Conservation (phyloP, 2,888 invertebrate genomes). For the Smittia sp. region DNA sequence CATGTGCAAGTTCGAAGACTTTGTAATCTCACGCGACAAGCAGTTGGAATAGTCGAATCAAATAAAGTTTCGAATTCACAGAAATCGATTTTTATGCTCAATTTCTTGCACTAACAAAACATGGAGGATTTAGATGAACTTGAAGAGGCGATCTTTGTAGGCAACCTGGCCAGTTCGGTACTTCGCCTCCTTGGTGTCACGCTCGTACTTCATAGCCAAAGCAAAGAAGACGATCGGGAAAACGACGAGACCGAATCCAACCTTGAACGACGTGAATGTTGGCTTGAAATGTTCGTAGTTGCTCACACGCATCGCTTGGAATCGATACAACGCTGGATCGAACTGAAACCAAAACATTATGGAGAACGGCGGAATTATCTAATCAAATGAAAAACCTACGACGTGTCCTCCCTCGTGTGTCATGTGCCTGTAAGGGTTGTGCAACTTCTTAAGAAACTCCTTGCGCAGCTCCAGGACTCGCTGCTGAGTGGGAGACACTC, state of each 20-base stretch:
- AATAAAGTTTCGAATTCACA: slow-evolving; percentile 8
- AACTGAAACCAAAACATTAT: slow-evolving; percentile 61
- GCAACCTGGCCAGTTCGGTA: slow-evolving; percentile 70
- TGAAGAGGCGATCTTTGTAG: slow-evolving; percentile 70
- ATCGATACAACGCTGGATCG: slow-evolving; percentile 74
- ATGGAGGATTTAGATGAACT: slow-evolving; percentile 58
- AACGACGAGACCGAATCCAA: slow-evolving; percentile 57
- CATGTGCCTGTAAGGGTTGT: slow-evolving; percentile 70
- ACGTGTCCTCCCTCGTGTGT: slow-evolving; percentile 65
- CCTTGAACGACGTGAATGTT: slow-evolving; percentile 57
- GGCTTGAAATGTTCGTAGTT: slow-evolving; percentile 67
- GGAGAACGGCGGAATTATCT: not conserved
- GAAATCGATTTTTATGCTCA: not conserved
- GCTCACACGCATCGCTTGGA: slow-evolving; percentile 66
- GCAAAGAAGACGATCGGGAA: slow-evolving; percentile 59
- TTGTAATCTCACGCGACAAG: slow-evolving; percentile 86
- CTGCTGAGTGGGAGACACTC: slow-evolving; percentile 45
- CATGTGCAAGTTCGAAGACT: slow-evolving; percentile 97
- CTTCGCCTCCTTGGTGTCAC: slow-evolving; percentile 58
- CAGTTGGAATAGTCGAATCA: slow-evolving; percentile 82
- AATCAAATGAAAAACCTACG: slow-evolving; percentile 58
- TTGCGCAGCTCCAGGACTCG: slow-evolving; percentile 54
- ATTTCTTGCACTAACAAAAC: not conserved
- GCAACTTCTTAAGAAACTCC: slow-evolving; percentile 68
- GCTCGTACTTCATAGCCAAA: slow-evolving; percentile 57